A percentile compares a stretch with the other conserved stretches of the same genome.
Conservation (phyloP, 2,797 vertebrate species). For the Cossypha polioptera region DNA sequence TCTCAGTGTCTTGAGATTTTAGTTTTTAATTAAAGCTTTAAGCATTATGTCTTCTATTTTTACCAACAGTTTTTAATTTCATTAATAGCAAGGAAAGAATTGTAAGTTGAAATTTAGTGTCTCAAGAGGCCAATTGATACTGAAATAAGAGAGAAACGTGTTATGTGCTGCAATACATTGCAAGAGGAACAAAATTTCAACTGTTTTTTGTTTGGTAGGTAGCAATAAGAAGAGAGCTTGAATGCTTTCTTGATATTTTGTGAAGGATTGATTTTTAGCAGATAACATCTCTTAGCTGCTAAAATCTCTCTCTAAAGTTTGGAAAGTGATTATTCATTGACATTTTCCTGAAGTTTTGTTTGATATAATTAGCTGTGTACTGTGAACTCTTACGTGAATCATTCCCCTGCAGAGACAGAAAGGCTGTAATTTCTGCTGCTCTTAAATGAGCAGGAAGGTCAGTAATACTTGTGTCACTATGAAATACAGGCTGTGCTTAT, state of each 20-base stretch:
- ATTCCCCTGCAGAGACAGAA: neutral
- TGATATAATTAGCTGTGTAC: neutral
- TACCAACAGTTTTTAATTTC: neutral
- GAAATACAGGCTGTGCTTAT: conserved; percentile 37
- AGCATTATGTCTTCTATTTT: neutral
- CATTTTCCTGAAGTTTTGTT: neutral
- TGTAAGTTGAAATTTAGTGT: neutral
- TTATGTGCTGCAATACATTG: neutral
- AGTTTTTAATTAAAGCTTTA: conserved; percentile 6
- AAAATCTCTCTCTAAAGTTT: neutral
- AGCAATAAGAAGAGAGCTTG: neutral
- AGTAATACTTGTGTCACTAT: conserved; percentile 39
- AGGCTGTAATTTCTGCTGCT: neutral
- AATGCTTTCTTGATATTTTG: neutral
- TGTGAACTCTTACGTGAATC: accelerated
- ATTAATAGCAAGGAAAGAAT: neutral
- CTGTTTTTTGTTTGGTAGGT: neutral
- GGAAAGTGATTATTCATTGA: neutral
- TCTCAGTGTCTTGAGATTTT: neutral
- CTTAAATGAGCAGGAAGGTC: neutral
- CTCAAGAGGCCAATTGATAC: neutral
- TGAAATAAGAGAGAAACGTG: neutral
- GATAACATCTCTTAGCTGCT: neutral
- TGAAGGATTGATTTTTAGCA: neutral
- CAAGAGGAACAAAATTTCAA: neutral